Evolutionary conservation across 2,888 invertebrate species (phyloP).

Genomic region (Cantharis rufa): DNA sequence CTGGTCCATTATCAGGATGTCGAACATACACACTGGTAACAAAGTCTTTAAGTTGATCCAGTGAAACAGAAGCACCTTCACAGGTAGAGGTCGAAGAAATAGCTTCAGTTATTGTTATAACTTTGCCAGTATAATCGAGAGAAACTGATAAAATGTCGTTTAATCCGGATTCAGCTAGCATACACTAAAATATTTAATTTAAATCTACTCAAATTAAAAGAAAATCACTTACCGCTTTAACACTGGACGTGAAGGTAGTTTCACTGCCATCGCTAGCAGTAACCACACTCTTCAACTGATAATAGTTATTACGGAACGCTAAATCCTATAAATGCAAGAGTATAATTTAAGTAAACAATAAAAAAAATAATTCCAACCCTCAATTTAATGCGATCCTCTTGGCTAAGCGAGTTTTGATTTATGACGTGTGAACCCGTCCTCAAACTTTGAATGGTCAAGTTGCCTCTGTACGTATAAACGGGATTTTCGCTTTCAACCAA

Average conservation of each 20-base stretch:
- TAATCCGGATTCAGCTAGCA: slow-evolving; percentile 74
- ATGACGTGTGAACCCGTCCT: slow-evolving; percentile 67
- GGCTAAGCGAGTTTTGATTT: slow-evolving; percentile 64
- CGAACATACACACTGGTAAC: slow-evolving; percentile 79
- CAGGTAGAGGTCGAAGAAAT: slow-evolving; percentile 57
- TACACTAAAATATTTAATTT: slow-evolving; percentile 60
- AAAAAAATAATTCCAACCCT: slow-evolving; percentile 52
- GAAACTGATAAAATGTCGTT: slow-evolving; percentile 80
- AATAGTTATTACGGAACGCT: slow-evolving; percentile 71
- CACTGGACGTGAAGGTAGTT: slow-evolving; percentile 73
- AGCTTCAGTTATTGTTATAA: slow-evolving; percentile 71
- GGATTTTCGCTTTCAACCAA: slow-evolving; percentile 60
- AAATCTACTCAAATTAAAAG: slow-evolving; percentile 2
- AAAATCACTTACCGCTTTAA: slow-evolving; percentile 69
- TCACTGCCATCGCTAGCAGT: slow-evolving; percentile 69
- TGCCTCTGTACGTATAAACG: slow-evolving; percentile 69
- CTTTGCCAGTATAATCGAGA: slow-evolving; percentile 77
- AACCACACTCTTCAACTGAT: slow-evolving; percentile 72
- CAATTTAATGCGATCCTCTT: slow-evolving; percentile 61
- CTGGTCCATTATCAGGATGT: slow-evolving; percentile 80
- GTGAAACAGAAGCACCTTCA: slow-evolving; percentile 54
- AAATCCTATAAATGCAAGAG: slow-evolving; percentile 59
- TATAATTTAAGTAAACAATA: not conserved
- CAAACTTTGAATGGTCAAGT: slow-evolving; percentile 71
- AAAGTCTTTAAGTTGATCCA: slow-evolving; percentile 61